Conservation (phyloP, 2,113 vertebrate genomes). For the Varanus komodoensis region DNA sequence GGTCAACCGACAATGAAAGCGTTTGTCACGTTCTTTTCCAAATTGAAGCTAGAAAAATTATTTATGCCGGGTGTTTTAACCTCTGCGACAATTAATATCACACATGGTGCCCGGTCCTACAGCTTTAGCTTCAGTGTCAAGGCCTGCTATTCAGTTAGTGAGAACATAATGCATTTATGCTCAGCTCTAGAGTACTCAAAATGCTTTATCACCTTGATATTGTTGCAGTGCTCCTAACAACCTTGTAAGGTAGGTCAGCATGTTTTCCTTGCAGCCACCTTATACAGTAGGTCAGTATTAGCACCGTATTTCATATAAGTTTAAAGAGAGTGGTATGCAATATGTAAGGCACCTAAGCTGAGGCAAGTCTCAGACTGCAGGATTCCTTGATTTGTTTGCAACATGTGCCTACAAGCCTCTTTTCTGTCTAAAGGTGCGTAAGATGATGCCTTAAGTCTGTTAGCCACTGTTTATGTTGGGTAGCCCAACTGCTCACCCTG, state of each 20-base stretch:
- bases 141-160: not conserved
- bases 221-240: not conserved
- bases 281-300: not conserved
- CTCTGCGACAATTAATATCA: not conserved
- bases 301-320: no score
- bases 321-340: not conserved
- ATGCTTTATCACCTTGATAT: not conserved
- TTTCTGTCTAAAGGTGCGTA: no score
- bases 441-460: no score
- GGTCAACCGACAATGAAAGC: constrained; percentile 33
- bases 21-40: constrained; percentile 51
- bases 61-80: constrained; percentile 59
- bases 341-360: not conserved
- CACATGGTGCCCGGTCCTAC: constrained; percentile 13
- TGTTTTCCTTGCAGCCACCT: not conserved
- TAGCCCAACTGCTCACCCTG: not conserved
- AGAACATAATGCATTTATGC: not conserved
- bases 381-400: not conserved
- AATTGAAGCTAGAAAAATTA: constrained; percentile 36
- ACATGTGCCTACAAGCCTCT: no score
- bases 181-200: not conserved
- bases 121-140: constrained; percentile 2
- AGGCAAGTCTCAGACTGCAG: not conserved
- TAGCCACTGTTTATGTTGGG: not conserved
- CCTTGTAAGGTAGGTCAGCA: no score